Percentiles rank a stretch among this genome's conserved stretches.
Conservation (phyloP, 1,140 invertebrate genomes). For the Ceratina japonica region DNA sequence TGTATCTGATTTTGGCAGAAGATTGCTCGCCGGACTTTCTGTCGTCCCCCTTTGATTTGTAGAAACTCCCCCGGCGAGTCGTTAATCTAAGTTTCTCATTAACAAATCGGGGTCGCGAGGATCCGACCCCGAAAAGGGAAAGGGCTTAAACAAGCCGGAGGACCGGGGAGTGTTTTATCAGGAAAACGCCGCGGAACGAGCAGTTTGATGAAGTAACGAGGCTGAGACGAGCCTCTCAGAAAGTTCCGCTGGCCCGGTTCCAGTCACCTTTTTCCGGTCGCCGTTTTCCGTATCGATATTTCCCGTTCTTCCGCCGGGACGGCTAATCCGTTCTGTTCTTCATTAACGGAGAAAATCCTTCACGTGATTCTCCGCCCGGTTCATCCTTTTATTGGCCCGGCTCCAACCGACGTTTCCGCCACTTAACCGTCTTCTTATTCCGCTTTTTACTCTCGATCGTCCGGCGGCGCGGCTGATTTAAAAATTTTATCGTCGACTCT, state of each 20-base stretch:
- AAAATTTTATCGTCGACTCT: not conserved
- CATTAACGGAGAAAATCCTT: conserved; percentile 50
- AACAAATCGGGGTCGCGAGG: conserved; percentile 20
- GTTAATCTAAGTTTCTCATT: conserved; percentile 42
- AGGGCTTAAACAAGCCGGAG: conserved; percentile 12
- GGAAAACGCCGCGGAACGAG: conserved; percentile 24
- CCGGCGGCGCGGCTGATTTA: not conserved
- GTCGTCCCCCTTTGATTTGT: not conserved
- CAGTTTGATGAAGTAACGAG: conserved; percentile 33
- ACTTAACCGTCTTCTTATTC: conserved; percentile 35
- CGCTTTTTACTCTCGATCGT: not conserved
- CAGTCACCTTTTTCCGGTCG: conserved; percentile 52
- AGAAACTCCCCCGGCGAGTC: conserved; percentile 15
- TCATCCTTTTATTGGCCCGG: conserved; percentile 37
- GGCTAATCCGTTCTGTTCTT: conserved; percentile 54
- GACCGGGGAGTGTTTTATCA: conserved; percentile 12
- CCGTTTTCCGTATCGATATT: conserved; percentile 23
- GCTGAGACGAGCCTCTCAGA: conserved; percentile 2
- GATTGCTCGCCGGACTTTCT: conserved; percentile 17
- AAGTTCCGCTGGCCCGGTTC: conserved; percentile 55
- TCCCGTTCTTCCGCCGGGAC: conserved; percentile 21
- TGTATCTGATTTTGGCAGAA: conserved; percentile 41
- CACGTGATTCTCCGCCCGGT: conserved; percentile 25
- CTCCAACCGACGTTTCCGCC: conserved; percentile 31
- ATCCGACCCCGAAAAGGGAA: too few species aligned